Evolutionary conservation across 2,888 invertebrate species (phyloP).

Genomic region (Thyatira batis): DNA sequence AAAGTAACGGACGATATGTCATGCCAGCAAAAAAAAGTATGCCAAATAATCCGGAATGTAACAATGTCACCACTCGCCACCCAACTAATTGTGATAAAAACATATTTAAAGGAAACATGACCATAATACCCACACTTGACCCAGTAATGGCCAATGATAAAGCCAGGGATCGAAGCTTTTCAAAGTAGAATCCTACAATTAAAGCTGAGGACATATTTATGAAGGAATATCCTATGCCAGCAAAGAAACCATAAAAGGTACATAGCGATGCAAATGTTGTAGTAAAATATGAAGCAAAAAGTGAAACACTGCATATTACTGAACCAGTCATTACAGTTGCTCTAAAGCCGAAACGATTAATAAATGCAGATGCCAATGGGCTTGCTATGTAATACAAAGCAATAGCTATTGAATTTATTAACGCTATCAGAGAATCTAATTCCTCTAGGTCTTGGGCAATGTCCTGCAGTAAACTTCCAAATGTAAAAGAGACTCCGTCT

Average conservation of each 20-base stretch:
- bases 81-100: constrained; percentile 56
- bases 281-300: constrained; percentile 60
- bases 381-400: constrained; percentile 62
- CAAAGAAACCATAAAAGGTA: constrained; percentile 58
- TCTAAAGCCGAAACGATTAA: constrained; percentile 73
- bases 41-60: constrained; percentile 66
- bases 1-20: constrained; percentile 63
- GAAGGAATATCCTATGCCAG: constrained; percentile 65
- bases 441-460: constrained; percentile 53
- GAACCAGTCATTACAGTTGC: constrained; percentile 67
- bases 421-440: constrained; percentile 50
- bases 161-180: constrained; percentile 62
- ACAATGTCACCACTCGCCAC: constrained; percentile 61
- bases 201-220: constrained; percentile 60
- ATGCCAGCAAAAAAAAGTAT: constrained; percentile 60
- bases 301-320: constrained; percentile 50
- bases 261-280: constrained; percentile 46
- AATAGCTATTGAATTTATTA: constrained; percentile 65
- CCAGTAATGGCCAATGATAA: constrained; percentile 60
- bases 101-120: constrained; percentile 59
- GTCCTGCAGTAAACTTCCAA: constrained; percentile 61
- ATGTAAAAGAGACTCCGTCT: constrained; percentile 66
- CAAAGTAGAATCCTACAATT: constrained; percentile 75
- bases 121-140: constrained; percentile 64
- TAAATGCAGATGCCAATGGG: constrained; percentile 66